A percentile compares a stretch with the other conserved stretches of the same genome.
Conservation (phyloP, 2,113 vertebrate species). For the Electrona antarctica region DNA sequence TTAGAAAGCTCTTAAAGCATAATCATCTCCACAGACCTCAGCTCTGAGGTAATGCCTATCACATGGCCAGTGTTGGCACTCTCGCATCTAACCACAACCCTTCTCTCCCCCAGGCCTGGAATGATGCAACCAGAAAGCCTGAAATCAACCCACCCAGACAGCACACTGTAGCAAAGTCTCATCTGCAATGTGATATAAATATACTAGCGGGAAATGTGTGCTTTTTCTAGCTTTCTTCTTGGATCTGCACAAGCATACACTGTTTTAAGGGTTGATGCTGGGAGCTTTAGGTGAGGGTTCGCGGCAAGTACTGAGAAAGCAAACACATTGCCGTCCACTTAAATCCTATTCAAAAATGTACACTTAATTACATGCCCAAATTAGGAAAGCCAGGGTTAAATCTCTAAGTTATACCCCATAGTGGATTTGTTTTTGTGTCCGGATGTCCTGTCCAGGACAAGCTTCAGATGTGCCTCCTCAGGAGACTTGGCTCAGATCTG, state of each 20-base stretch:
- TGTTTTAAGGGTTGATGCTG: neutral
- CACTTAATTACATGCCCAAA: too few species aligned
- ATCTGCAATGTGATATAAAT: neutral
- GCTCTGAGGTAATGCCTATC: conserved; percentile 75
- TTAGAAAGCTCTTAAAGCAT: conserved; percentile 82
- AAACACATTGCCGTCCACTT: too few species aligned
- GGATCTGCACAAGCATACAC: neutral
- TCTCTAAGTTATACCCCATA: too few species aligned
- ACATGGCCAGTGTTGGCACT: conserved; percentile 60
- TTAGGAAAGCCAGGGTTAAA: too few species aligned
- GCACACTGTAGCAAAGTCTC: neutral
- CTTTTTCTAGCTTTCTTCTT: neutral
- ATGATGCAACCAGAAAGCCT: conserved; percentile 28
- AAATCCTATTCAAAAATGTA: too few species aligned
- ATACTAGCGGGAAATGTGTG: conserved; percentile 2
- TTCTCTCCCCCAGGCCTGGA: conserved; percentile 37
- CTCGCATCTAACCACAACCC: conserved; percentile 31
- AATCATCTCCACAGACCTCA: conserved; percentile 77
- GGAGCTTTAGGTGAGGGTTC: conserved; percentile 9
- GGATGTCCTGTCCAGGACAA: too few species aligned
- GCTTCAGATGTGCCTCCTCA: too few species aligned
- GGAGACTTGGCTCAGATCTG: too few species aligned
- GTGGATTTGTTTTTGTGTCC: too few species aligned
- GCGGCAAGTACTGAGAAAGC: too few species aligned
- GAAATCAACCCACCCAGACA: conserved; percentile 28